Evolutionary conservation across 2,797 vertebrate genomes (phyloP), one percentile per base, ranked within the genome.

Genomic region (Synanceia verrucosa): DNA sequence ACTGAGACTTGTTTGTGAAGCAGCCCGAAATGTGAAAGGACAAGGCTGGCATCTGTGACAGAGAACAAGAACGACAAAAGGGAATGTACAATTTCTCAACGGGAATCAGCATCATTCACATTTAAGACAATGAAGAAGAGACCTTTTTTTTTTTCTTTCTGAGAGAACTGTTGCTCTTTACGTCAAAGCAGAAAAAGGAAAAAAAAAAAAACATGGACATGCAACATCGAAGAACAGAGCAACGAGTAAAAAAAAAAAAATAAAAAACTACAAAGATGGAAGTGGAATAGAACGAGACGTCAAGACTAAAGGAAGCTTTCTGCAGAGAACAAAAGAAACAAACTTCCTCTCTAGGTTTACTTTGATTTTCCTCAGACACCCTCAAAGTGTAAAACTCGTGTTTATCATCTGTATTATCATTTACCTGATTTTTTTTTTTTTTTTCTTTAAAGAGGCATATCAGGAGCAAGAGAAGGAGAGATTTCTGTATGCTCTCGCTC

Each of bases 71-170:
- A 80, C 82, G 84, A 81, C 75, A 78, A 82, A 88, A 89, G 87
- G 87, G 90, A 90, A 87, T 89, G 88, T 91, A 92, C 76, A 75
- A 86, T 90, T 89, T 89, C 83, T 89, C 81, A 63, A 83, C 63
- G 44, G 73, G 82, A 92, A 84, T 86, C 84, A 69, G 88, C 84
- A 84, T 85, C 78, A 86, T 88, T 85, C 85, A 82, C 89, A 83
- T 82, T 18, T 65, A 73, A 79, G 76, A 88, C 84, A 72, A 80
- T 67, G 71, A 61, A 79, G 83, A 70, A 75, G 48, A 78, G 77
- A 51, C 29, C 7, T 18, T 43, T 51, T 58, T 50, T 76, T 73
- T 84, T 85, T 84, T 81, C 81, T 73, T 72, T 76, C 23, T 58
- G 76, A 74, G 62, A 79, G 81, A 86, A 68, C 73, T 72, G 79